A percentile compares a stretch with the other conserved stretches of the same genome.
Evolutionary conservation across 2,113 vertebrate species (phyloP).

Genomic region (Bubo bubo): DNA sequence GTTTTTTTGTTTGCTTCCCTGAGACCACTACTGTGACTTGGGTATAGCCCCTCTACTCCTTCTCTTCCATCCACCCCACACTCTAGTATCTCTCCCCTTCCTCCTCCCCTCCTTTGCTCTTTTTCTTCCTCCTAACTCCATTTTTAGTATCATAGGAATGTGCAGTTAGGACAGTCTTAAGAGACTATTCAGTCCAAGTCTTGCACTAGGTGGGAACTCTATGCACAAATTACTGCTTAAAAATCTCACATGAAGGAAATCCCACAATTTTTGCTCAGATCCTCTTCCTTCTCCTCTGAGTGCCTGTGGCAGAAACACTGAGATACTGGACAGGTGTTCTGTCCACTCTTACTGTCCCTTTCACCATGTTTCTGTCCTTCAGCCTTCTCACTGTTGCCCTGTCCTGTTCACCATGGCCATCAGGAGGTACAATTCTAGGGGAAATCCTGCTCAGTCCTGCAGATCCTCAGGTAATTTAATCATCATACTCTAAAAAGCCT

Average conservation of each 20-base stretch:
- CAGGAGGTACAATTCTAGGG: not conserved
- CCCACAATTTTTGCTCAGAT: not conserved
- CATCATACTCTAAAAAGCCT: not conserved
- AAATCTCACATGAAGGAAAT: not conserved
- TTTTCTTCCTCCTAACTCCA: not conserved
- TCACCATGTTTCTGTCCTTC: not conserved
- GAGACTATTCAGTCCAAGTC: not conserved
- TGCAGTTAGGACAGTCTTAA: not conserved
- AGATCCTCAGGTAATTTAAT: not conserved
- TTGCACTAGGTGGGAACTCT: not conserved
- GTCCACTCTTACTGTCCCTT: not conserved
- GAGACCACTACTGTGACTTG: not conserved
- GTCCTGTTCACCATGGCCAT: not conserved
- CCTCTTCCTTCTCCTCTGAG: not conserved
- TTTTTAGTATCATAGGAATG: not conserved
- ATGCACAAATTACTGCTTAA: not conserved
- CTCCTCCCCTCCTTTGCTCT: not conserved
- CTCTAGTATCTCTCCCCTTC: not conserved
- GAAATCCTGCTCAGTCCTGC: not conserved
- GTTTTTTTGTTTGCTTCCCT: not conserved
- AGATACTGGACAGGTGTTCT: not conserved
- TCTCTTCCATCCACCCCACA: not conserved
- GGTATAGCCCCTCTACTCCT: not conserved
- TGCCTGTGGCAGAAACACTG: not conserved
- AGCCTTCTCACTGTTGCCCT: not conserved